Base-by-base conservation (phyloP, 2,797 vertebrate species). In the Chiroxiphia lanceolata region DNA sequence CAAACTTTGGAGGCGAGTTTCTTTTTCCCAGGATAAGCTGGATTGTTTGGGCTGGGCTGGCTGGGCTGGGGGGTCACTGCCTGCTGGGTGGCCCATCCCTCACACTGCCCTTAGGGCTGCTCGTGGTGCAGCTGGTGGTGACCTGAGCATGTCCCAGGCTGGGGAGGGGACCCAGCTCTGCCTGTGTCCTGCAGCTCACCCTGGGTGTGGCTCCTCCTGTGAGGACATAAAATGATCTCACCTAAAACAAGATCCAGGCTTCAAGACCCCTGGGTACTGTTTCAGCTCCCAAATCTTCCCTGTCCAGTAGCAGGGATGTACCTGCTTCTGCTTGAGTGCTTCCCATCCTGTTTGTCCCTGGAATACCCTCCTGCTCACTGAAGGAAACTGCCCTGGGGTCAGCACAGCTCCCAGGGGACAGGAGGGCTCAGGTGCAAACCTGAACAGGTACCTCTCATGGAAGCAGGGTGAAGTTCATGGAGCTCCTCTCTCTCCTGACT, bases 231-330 rank as follows among this genome's bases (percentile, higher is more conserved):
- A 48, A 70, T 6, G 0, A 47, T 20, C 71, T 67, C 56, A 6
- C 18, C 15, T 67, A 9, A 67, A 83, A 70, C 6, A 11, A 51
- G 44, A 70, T 21, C 48, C 27, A 29, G 60, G 8, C 20, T 71
- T 69, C 4, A 14, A 38, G 60, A 40, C 10, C 48, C n/a, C 29
- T 19, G 59, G 54, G 26, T 56, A 63, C 10, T 60, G 15, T 21
- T 70, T 63, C 19, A 85, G 63, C 67, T 29, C 21, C 50, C 53
- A 7, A 15, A 67, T 33, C 21, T 44, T 68, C 10, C 15, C 7
- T 0, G 0, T 17, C 11, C 34, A 33, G 31, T 13, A 44, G 5
- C 0, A 15, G 33, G 36, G 51, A n/a, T 18, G 23, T 21, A 31
- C 33, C 65, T 38, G 61, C 9, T 31, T 53, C 22, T 70, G 2